These are phyloP conservation scores for Sphaerodactylus townsendi DNA, from an alignment of 2,113 vertebrate species.

Conservation along the genomic window DNA sequence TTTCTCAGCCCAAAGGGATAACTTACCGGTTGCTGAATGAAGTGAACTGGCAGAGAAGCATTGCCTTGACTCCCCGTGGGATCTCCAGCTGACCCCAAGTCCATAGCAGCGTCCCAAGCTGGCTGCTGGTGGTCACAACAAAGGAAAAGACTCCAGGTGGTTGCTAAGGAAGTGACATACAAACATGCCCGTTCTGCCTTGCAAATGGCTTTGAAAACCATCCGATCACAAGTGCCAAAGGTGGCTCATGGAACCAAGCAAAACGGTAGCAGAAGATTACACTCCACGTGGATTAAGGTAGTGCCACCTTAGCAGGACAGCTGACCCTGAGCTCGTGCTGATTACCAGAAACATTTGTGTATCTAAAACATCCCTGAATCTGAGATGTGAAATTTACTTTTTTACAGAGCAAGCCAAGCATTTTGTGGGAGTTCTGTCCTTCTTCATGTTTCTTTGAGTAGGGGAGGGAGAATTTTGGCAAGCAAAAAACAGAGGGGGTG, in stretches of 20 bases:
- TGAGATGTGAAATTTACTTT: background rate
- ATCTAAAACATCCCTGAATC: too few relatives aligned
- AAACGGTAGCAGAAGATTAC: background rate
- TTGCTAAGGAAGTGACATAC: conserved; percentile 6
- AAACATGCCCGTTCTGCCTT: background rate
- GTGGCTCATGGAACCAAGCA: background rate
- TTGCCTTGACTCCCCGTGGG: background rate
- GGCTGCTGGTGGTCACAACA: background rate
- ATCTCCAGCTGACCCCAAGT: background rate
- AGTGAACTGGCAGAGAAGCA: background rate
- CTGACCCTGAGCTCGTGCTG: background rate
- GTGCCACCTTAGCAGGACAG: background rate
- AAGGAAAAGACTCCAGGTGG: background rate
- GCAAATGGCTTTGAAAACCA: background rate
- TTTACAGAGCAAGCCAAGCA: background rate
- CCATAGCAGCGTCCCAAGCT: background rate
- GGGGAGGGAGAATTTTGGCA: too few relatives aligned
- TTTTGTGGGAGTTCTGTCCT: too few relatives aligned
- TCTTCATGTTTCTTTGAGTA: too few relatives aligned
- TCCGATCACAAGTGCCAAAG: background rate
- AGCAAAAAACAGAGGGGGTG: too few relatives aligned
- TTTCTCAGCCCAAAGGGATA: background rate
- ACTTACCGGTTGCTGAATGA: conserved; percentile 31
- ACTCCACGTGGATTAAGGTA: background rate
- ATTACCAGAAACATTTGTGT: background rate